Conservation (phyloP, 2,797 vertebrate genomes). For the Lutjanus campechanus region DNA sequence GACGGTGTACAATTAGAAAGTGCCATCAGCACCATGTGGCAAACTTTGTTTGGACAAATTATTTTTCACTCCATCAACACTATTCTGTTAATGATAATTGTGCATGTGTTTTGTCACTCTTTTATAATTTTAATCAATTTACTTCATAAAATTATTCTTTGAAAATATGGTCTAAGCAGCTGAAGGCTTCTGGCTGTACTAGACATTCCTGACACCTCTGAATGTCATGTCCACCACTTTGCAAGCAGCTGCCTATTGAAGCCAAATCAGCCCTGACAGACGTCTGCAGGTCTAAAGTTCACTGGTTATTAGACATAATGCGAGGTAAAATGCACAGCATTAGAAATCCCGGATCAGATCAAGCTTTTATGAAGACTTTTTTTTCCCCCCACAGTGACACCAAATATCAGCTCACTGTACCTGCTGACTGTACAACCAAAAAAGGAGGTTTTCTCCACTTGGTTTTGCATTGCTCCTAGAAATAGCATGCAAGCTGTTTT, state of each 20-base stretch:
- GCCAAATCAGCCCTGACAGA: constrained; percentile 30
- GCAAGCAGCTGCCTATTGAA: constrained; percentile 21
- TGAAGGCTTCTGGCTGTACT: constrained; percentile 25
- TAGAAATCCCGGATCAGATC: constrained; percentile 11
- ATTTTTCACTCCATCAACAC: no score
- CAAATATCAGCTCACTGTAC: neutral
- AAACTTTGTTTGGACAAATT: no score
- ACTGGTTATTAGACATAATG: constrained; percentile 40
- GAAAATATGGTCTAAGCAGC: constrained; percentile 32
- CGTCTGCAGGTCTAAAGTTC: constrained; percentile 45
- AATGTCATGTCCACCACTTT: constrained; percentile 23
- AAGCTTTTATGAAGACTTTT: neutral
- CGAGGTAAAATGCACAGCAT: constrained; percentile 3
- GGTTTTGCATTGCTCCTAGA: constrained; percentile 13
- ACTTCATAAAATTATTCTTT: no score
- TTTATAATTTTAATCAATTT: no score
- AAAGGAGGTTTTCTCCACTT: constrained; percentile 37
- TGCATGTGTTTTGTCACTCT: no score
- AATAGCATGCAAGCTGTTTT: constrained; percentile 48
- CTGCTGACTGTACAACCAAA: constrained; percentile 36
- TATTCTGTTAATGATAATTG: no score
- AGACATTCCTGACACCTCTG: constrained; percentile 54
- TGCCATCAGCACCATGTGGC: no score
- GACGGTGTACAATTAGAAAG: no score
- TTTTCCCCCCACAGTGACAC: neutral